Evolutionary conservation across 2,888 invertebrate genomes (phyloP).

Genomic region (Pheosia tremula): DNA sequence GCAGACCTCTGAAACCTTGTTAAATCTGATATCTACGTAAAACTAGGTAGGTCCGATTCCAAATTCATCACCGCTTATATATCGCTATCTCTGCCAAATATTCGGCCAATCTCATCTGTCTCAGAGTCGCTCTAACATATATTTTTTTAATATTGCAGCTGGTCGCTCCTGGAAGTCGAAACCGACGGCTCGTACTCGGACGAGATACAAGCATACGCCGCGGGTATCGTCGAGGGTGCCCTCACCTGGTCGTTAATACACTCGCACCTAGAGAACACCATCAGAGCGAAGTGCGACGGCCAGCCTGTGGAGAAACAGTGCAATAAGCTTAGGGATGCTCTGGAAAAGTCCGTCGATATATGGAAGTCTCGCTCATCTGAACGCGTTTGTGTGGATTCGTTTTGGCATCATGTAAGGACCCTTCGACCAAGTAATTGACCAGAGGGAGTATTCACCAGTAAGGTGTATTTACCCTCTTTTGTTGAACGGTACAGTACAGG

Average conservation of each 20-base stretch:
- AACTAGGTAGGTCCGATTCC: too few species aligned
- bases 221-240: constrained; percentile 93
- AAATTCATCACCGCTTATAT: too few species aligned
- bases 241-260: constrained; percentile 92
- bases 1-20: too few species aligned
- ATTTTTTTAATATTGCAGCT: constrained; percentile 77
- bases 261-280: constrained; percentile 91
- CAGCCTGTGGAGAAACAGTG: constrained; percentile 84
- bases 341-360: constrained; percentile 86
- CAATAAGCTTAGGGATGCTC: constrained; percentile 85
- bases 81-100: too few species aligned
- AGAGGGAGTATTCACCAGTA: too few species aligned
- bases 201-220: constrained; percentile 92
- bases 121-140: not conserved
- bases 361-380: constrained; percentile 85
- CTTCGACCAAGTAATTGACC: too few species aligned
- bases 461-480: too few species aligned
- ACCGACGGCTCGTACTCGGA: constrained; percentile 90
- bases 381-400: constrained; percentile 82
- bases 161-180: constrained; percentile 92
- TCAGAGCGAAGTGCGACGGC: constrained; percentile 76
- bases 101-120: too few species aligned
- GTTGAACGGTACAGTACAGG: too few species aligned
- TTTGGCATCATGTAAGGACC: constrained; percentile 91
- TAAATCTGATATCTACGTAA: too few species aligned